Evolutionary conservation across 2,888 invertebrate species (phyloP).

Genomic region (Chymomyza amoena): DNA sequence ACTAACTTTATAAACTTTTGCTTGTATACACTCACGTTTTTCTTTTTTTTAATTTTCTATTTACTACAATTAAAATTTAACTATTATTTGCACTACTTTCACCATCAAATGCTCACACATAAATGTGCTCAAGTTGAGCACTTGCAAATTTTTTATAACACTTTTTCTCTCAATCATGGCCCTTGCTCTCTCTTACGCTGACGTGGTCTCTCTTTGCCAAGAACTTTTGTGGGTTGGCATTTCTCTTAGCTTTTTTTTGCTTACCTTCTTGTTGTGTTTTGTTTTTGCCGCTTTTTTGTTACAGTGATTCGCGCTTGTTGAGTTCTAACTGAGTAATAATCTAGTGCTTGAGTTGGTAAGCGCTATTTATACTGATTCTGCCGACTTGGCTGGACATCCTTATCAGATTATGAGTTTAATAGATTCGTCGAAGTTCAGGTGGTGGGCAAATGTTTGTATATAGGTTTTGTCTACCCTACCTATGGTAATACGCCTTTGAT

Average conservation of each 20-base stretch:
- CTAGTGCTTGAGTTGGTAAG: not conserved
- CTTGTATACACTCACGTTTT: not conserved
- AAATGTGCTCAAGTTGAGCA: not conserved
- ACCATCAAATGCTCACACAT: not conserved
- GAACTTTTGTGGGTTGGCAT: not conserved
- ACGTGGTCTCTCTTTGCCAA: not conserved
- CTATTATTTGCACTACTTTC: not conserved
- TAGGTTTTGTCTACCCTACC: not conserved
- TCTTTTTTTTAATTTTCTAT: not conserved
- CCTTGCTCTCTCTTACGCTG: not conserved
- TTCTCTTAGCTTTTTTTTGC: not conserved
- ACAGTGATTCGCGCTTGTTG: not conserved
- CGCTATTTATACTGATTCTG: not conserved
- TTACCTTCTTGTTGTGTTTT: not conserved
- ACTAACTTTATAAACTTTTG: not conserved
- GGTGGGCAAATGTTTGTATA: not conserved
- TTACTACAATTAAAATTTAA: not conserved
- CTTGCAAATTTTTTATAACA: not conserved
- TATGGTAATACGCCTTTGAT: not conserved
- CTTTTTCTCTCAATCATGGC: not conserved
- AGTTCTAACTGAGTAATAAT: not conserved
- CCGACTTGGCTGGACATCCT: not conserved
- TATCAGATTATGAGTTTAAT: not conserved
- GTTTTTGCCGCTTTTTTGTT: not conserved
- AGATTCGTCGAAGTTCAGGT: not conserved